Percentiles rank a stretch among this genome's conserved stretches.
phyloP scores from a whole-genome alignment of 2,113 vertebrate species.

The Larimichthys crocea region DNA sequence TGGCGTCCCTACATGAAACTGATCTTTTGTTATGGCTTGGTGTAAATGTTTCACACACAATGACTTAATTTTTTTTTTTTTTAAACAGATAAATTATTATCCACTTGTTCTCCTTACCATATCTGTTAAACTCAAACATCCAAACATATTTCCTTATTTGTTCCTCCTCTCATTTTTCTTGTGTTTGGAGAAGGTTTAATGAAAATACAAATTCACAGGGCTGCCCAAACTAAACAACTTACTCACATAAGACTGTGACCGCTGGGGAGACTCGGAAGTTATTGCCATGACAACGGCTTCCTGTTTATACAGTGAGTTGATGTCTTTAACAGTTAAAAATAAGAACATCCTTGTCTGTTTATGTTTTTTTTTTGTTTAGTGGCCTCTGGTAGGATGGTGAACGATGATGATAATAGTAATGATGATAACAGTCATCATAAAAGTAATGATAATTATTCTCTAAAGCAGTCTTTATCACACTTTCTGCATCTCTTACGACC shows the following conservation, averaged over 20 bases:
- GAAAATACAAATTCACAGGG: not conserved
- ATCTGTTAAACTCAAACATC: not conserved
- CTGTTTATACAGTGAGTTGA: constrained; percentile 37
- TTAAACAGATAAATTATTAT: not conserved
- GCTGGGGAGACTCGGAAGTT: not conserved
- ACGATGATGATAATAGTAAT: no score
- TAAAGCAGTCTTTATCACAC: no score
- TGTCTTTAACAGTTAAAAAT: constrained; percentile 10
- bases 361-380: not conserved
- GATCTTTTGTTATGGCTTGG: not conserved
- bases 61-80: no score
- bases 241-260: not conserved
- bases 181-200: not conserved
- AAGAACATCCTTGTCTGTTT: not conserved
- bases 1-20: not conserved
- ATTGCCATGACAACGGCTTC: constrained; percentile 31
- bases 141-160: not conserved
- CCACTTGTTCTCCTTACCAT: not conserved
- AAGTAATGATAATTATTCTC: no score
- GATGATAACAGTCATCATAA: no score
- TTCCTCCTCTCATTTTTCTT: not conserved
- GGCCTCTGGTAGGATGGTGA: not conserved
- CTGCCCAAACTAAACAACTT: not conserved
- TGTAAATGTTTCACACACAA: not conserved
- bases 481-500: no score